Conservation (phyloP, 2,113 vertebrate species). For the Hirundichthys speculiger region DNA sequence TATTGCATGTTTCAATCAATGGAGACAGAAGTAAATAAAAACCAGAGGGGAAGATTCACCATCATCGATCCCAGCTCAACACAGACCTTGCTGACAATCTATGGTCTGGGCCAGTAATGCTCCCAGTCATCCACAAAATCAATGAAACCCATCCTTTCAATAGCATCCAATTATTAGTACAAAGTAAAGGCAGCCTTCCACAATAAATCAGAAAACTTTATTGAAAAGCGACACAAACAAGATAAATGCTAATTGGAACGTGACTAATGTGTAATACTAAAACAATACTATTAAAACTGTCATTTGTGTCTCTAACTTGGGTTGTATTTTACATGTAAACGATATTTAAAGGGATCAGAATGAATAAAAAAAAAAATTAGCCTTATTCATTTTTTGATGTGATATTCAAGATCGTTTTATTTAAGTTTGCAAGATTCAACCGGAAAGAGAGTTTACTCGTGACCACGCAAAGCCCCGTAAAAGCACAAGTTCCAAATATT, state of each 20-base stretch:
- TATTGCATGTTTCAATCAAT: conserved; percentile 89
- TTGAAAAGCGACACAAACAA: conserved; percentile 83
- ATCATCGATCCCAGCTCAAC: conserved; percentile 91
- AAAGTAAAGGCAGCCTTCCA: conserved; percentile 84
- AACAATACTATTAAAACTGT: conserved; percentile 53
- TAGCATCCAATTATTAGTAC: conserved; percentile 98
- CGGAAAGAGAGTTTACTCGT: no score
- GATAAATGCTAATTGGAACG: conserved; percentile 85
- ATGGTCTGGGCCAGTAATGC: conserved; percentile 90
- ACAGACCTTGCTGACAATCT: conserved; percentile 87
- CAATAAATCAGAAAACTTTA: conserved; percentile 94
- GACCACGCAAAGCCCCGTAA: no score
- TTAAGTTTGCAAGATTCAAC: no score
- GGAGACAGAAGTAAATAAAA: conserved; percentile 86
- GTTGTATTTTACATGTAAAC: conserved; percentile 7
- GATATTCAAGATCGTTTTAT: no score
- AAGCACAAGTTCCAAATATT: no score
- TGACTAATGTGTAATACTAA: conserved; percentile 68
- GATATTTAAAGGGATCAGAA: background rate
- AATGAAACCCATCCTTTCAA: conserved; percentile 99
- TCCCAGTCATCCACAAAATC: conserved; percentile 92
- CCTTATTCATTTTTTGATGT: no score
- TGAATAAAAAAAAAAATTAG: background rate
- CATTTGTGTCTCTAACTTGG: background rate
- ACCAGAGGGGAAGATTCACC: conserved; percentile 85